A percentile compares a stretch with the other conserved stretches of the same genome.
These are phyloP conservation scores for Heliconius melpomene DNA, from an alignment of 1,140 invertebrate genomes.

Conservation along the genomic window DNA sequence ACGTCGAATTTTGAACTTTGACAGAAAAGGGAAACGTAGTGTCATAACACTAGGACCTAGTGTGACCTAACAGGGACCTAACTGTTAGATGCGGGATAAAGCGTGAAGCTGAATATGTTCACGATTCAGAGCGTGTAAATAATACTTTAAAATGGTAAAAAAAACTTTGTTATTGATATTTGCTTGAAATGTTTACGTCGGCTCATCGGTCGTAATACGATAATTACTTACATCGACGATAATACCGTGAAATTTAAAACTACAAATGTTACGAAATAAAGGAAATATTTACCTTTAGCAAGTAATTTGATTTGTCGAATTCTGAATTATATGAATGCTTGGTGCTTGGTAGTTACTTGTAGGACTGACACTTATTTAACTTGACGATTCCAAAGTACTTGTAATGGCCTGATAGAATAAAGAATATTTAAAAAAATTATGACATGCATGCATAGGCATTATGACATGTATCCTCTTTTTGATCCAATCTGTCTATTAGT, in stretches of 20 bases:
- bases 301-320: not conserved
- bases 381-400: too few species aligned
- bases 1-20: too few species aligned
- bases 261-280: conserved; percentile 2
- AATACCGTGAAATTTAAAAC: conserved; percentile 2
- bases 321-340: not conserved
- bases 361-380: too few species aligned
- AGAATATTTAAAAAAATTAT: too few species aligned
- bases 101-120: not conserved
- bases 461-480: too few species aligned
- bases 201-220: not conserved
- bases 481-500: too few species aligned
- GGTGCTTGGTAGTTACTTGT: too few species aligned
- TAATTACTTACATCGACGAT: not conserved
- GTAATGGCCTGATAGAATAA: too few species aligned
- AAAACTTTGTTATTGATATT: not conserved
- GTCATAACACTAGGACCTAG: too few species aligned
- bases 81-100: not conserved
- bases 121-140: not conserved
- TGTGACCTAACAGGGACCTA: too few species aligned
- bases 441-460: too few species aligned
- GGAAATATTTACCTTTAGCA: not conserved
- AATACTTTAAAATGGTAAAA: not conserved
- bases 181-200: not conserved
- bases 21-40: too few species aligned